Evolutionary conservation across 2,888 invertebrate species (phyloP), one percentile per base, ranked within the genome.

Genomic region (Antheraea yamamai): DNA sequence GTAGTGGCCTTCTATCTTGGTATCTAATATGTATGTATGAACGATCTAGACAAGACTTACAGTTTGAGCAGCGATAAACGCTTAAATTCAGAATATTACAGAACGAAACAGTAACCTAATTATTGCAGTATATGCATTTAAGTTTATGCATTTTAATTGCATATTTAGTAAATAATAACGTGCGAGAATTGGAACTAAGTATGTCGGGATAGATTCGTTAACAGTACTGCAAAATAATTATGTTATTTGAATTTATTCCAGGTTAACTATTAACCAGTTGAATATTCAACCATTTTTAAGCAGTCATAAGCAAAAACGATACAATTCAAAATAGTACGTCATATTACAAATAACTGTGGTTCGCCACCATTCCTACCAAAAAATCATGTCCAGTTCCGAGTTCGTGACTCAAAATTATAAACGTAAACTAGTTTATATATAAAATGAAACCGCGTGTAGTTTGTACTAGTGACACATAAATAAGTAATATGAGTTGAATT

Each of bases 401-500:
- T 20, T 58, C n/a, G 58, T 58, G 6, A 23, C 23, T 64, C 12
- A 16, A 3, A 26, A 64, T 64, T 10, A 64, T 64, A 61, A 10
- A 23, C 4, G 2, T 23, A 61, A n/a, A 12, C 14, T 23, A 61
- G 61, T 61, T 61, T 12, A 39, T 26, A 26, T 64, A 26, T 64
- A 8, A 8, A 64, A 64, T 64, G 0, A 66, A 66, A 6, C 30
- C 26, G 20, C 16, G 26, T 66, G 64, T 66, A 30, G 26, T 66
- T 66, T 66, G 64, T 16, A 6, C 16, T 14, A 64, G 64, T 64
- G 26, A 26, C 64, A 61, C 58, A 26, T 64, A 64, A 23, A 64
- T 64, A 64, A 66, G 64, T 66, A 66, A 66, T 66, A 66, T 30
- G 64, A 66, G 64, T 66, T 66, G 26, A 66, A 66, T 66, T 66